Percentiles rank a stretch among this genome's conserved stretches.
Conservation (phyloP, 2,797 vertebrate species). For the Champsocephalus esox region DNA sequence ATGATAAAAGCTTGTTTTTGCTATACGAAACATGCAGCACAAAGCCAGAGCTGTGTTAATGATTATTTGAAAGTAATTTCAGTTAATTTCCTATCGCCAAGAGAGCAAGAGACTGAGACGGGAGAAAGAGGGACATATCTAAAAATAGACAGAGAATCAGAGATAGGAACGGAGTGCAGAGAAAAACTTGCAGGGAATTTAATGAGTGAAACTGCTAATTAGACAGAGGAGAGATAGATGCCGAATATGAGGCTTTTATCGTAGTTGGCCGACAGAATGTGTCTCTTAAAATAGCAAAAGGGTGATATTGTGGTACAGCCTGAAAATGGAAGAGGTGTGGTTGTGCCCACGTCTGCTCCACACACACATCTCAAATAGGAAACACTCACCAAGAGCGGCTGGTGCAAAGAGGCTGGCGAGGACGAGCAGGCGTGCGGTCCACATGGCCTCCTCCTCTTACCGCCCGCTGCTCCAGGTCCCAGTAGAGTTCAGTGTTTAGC, state of each 20-base stretch:
- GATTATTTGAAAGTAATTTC: slow-evolving; percentile 66
- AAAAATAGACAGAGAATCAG: slow-evolving; percentile 52
- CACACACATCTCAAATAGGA: slow-evolving; percentile 23
- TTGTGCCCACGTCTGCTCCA: slow-evolving; percentile 27
- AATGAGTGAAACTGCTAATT: slow-evolving; percentile 58
- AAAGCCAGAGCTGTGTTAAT: slow-evolving; percentile 41
- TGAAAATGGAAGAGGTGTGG: slow-evolving; percentile 30
- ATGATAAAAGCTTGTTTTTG: slow-evolving; percentile 16
- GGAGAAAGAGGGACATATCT: slow-evolving; percentile 52
- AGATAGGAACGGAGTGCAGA: slow-evolving; percentile 28
- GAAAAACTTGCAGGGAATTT: slow-evolving; percentile 47
- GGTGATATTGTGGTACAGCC: slow-evolving; percentile 36
- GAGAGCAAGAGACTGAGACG: slow-evolving; percentile 44
- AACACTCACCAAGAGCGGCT: slow-evolving; percentile 89
- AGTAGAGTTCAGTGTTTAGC: slow-evolving; percentile 68
- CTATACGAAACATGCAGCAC: slow-evolving; percentile 19
- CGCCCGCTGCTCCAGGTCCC: slow-evolving; percentile 74
- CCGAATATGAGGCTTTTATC: slow-evolving; percentile 45
- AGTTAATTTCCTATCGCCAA: slow-evolving; percentile 53
- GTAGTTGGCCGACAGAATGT: slow-evolving; percentile 44
- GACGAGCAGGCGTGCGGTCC: slow-evolving; percentile 92
- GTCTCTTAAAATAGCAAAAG: slow-evolving; percentile 32
- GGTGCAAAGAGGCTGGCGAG: slow-evolving; percentile 91
- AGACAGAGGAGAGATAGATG: slow-evolving; percentile 33
- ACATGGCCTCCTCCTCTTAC: slow-evolving; percentile 91